Percentiles rank a stretch among this genome's conserved stretches.
phyloP scores from a whole-genome alignment of 2,888 invertebrate genomes.

The Andrena hattorfiana region DNA sequence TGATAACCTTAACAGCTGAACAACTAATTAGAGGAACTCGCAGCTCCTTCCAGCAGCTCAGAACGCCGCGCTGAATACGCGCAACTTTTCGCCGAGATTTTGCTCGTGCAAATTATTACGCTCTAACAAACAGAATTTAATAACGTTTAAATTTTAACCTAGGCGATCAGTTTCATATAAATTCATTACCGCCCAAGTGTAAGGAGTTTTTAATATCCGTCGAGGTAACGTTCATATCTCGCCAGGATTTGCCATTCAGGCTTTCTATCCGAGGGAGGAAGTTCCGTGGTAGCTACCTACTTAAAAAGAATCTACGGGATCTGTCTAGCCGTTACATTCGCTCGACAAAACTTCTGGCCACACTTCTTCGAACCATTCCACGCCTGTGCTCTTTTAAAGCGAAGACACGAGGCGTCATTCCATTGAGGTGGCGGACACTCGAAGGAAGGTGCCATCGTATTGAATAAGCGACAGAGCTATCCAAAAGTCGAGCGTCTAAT shows the following conservation, averaged over 20 bases:
- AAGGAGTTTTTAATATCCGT: background rate
- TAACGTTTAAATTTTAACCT: too few species aligned
- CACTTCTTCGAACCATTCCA: background rate
- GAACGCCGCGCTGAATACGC: background rate
- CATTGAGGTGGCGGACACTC: background rate
- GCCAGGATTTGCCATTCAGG: background rate
- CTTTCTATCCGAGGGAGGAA: background rate
- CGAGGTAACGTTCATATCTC: too few species aligned
- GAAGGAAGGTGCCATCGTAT: background rate
- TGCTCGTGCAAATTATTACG: background rate
- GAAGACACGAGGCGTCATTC: background rate
- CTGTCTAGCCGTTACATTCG: background rate
- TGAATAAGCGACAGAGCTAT: constrained; percentile 9
- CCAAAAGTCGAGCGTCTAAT: constrained; percentile 27
- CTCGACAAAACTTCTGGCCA: background rate
- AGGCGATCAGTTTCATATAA: background rate
- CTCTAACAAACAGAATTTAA: background rate
- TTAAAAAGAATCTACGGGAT: background rate
- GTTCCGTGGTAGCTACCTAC: background rate
- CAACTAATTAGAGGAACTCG: constrained; percentile 36
- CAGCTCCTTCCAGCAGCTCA: background rate
- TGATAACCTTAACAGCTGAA: constrained; percentile 8
- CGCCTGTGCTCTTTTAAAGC: background rate
- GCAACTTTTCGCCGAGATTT: background rate
- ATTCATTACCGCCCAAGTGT: too few species aligned